A percentile compares a stretch with the other conserved stretches of the same genome.
Conservation (phyloP, 2,888 invertebrate species). For the Oithona nana region DNA sequence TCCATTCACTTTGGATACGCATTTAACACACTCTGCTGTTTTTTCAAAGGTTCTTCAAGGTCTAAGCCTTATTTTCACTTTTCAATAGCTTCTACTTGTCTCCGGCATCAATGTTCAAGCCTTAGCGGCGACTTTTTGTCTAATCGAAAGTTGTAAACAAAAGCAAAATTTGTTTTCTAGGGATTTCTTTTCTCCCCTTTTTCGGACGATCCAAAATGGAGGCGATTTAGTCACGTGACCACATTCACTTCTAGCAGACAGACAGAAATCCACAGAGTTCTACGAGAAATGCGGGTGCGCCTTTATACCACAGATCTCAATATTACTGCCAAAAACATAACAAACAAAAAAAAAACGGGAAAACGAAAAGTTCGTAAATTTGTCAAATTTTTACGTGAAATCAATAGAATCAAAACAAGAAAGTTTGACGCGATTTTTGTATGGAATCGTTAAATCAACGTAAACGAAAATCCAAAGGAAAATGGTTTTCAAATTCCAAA, state of each 20-base stretch:
- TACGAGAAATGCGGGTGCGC: background rate
- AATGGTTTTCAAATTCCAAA: background rate
- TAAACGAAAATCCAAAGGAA: background rate
- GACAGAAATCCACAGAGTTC: background rate
- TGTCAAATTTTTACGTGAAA: too few species aligned
- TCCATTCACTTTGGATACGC: background rate
- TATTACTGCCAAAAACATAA: too few species aligned
- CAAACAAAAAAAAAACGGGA: background rate
- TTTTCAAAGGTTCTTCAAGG: too few species aligned
- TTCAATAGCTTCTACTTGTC: too few species aligned
- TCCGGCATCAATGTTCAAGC: too few species aligned
- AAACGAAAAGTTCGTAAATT: background rate
- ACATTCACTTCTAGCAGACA: background rate
- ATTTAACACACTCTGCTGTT: background rate
- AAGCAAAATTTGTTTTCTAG: background rate
- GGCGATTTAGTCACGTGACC: background rate
- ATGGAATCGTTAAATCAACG: background rate
- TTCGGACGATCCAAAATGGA: background rate
- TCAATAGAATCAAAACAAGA: too few species aligned
- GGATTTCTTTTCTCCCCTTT: background rate
- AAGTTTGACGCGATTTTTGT: too few species aligned
- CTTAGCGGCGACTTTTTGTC: too few species aligned
- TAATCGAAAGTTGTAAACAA: too few species aligned
- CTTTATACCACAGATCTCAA: background rate
- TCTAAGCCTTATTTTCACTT: too few species aligned